Base-by-base conservation (phyloP, 2,888 invertebrate genomes). In the Pyrrhia umbra region DNA sequence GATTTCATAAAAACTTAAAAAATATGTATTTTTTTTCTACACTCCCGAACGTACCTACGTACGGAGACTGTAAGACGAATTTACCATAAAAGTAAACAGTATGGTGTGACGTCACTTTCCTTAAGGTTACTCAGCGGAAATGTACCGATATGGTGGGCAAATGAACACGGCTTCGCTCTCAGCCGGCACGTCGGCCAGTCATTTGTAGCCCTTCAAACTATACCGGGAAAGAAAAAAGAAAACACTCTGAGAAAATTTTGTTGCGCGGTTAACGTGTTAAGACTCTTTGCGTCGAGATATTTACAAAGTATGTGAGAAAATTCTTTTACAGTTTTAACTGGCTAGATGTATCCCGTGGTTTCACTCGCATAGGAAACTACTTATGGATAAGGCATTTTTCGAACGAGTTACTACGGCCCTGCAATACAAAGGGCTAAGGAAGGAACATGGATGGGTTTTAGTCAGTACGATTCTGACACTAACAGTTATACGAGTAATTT, bases 111-210 rank as follows among this genome's bases (percentile, higher is more conserved):
- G 63, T 62, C 77, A 71, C 67, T 78, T 69, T 75, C 65, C 69
- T 69, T 27, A 55, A 70, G 51, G 65, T 67, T 71, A 77, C 71
- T 77, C 58, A 66, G 58, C 67, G 83, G 85, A 87, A 84, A 83
- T 84, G 83, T 83, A 68, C 68, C 68, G 77, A 77, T 77, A 80
- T 79, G 81, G 71, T 59, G 43, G 47, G 43, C 63, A 37, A 50
- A 60, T 15, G 55, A 65, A 81, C 80, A 81, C 15, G 74, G 54
- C 50, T 79, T 79, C 49, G 59, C 80, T 81, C 65, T 81, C 70
- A 77, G 54, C 6, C n/a, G 46, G 42, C 73, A 68, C 50, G 66
- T 20, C 42, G 47, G 40, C 57, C 59, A 64, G 49, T 46, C 77
- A 34, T 79, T 79, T 66, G 68, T 61, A 30, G 30, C 18, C 47